These are phyloP conservation scores for Chionodraco myersi DNA, from an alignment of 2,113 vertebrate species.

Conservation along the genomic window DNA sequence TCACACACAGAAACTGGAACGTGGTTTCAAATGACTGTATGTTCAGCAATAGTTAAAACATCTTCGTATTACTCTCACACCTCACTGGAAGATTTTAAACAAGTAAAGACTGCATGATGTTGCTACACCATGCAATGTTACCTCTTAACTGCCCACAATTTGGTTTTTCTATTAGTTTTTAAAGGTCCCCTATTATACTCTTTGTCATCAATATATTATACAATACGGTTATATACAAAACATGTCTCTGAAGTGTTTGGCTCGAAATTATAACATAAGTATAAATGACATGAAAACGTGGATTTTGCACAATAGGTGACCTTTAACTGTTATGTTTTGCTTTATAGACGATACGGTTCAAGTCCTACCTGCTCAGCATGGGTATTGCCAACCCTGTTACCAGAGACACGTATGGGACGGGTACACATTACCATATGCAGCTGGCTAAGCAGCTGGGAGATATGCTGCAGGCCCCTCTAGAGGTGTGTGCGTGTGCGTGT, in stretches of 20 bases:
- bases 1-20: background rate
- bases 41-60: background rate
- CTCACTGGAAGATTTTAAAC: background rate
- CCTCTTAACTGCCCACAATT: background rate
- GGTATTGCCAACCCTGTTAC: conserved; percentile 98
- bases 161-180: background rate
- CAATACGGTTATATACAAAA: too few relatives aligned
- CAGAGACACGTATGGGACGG: conserved; percentile 93
- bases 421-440: conserved; percentile 97
- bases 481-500: too few relatives aligned
- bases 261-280: too few relatives aligned
- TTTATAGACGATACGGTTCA: conserved; percentile 93
- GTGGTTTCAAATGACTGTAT: background rate
- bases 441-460: conserved; percentile 94
- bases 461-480: conserved; percentile 91
- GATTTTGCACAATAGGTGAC: too few relatives aligned
- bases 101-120: too few relatives aligned
- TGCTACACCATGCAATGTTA: background rate
- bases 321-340: conserved; percentile 9
- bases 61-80: background rate
- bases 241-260: too few relatives aligned
- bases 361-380: conserved; percentile 98
- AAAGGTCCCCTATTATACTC: background rate
- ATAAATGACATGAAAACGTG: too few relatives aligned
- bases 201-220: too few relatives aligned